Evolutionary conservation across 2,113 vertebrate genomes (phyloP).

Genomic region (Nesoenas mayeri): DNA sequence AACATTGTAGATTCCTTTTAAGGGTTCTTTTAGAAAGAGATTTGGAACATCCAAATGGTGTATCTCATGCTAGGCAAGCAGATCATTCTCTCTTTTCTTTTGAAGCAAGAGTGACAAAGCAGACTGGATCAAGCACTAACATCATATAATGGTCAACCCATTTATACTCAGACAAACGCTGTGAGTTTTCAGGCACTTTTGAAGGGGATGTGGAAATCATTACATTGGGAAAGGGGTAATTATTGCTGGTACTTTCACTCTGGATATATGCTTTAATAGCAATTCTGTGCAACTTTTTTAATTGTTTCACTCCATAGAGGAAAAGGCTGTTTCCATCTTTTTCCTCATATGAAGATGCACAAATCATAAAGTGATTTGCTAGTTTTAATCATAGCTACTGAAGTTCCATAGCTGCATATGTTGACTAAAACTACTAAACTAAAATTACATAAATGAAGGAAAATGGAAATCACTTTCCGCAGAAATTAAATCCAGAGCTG

Average conservation of each 20-base stretch:
- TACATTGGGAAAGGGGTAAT: neutral
- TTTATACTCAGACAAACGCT: neutral
- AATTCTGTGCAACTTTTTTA: neutral
- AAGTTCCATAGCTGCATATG: neutral
- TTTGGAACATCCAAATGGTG: neutral
- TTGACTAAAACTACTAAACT: neutral
- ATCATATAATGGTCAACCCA: neutral
- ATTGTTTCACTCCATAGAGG: neutral
- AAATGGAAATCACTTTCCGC: constrained; percentile 37
- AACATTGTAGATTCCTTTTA: neutral
- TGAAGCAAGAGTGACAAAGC: neutral
- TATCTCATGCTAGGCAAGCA: neutral
- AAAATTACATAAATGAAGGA: constrained; percentile 37
- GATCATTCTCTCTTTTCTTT: neutral
- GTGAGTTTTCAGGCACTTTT: constrained; percentile 2
- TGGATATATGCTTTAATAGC: neutral
- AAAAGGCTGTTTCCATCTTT: neutral
- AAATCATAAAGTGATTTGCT: neutral
- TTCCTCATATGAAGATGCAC: neutral
- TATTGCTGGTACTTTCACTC: neutral
- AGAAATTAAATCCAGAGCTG: constrained; percentile 17
- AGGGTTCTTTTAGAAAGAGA: neutral
- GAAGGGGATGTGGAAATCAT: constrained; percentile 6
- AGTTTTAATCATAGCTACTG: constrained; percentile 3
- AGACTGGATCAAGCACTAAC: neutral